phyloP scores from a whole-genome alignment of 2,113 vertebrate species.

The Anguilla rostrata region DNA sequence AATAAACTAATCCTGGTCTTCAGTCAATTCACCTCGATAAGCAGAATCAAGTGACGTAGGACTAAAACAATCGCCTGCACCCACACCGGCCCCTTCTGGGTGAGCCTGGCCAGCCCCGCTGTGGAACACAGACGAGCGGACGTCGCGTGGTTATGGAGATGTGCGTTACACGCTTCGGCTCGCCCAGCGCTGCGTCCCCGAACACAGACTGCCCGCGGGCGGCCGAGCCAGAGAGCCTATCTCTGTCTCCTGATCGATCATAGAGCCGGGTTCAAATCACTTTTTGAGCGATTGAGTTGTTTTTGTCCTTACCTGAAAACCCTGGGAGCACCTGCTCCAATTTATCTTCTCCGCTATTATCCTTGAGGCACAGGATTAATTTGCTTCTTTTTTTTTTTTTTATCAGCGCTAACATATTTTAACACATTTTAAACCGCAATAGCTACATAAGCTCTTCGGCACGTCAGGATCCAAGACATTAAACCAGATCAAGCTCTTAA shows the following conservation, averaged over 20 bases:
- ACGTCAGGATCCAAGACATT: neutral
- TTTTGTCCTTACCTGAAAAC: neutral
- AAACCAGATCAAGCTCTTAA: neutral
- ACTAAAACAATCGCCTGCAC: no score
- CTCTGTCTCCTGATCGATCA: neutral
- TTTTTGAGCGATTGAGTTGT: neutral
- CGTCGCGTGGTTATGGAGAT: constrained; percentile 34
- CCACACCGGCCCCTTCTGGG: no score
- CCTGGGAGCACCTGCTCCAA: constrained; percentile 23
- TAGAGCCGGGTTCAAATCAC: neutral
- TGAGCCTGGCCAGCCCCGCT: no score
- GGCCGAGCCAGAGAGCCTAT: neutral
- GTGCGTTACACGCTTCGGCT: constrained; percentile 43
- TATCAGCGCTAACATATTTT: neutral
- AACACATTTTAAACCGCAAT: neutral
- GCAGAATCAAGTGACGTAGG: no score
- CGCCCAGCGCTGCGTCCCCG: neutral
- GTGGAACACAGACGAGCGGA: constrained; percentile 12
- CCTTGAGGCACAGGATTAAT: neutral
- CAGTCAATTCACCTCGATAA: no score
- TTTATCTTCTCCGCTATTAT: neutral
- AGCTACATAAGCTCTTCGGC: neutral
- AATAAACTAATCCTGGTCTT: no score
- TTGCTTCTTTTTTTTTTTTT: no score
- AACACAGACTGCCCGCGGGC: neutral